phyloP scores from a whole-genome alignment of 1,140 invertebrate species.

The Apis dorsata region DNA sequence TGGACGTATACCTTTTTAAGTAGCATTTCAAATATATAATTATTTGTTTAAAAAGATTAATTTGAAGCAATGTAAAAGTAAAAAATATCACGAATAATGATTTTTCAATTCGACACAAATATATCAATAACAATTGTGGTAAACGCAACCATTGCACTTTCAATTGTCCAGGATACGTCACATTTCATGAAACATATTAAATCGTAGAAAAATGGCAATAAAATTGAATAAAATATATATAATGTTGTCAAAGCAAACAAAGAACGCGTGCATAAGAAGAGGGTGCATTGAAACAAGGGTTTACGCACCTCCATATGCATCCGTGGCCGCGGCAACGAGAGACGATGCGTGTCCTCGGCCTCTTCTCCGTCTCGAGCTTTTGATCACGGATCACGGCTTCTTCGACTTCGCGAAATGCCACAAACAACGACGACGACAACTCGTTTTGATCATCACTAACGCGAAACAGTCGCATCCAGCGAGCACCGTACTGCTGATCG shows the following conservation, averaged over 20 bases:
- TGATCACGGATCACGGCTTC: conserved; percentile 72
- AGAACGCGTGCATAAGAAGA: conserved; percentile 18
- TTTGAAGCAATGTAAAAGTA: neutral
- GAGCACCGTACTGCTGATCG: conserved; percentile 75
- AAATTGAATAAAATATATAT: too few species aligned
- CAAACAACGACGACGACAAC: conserved; percentile 68
- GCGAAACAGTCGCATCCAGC: conserved; percentile 69
- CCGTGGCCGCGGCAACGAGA: conserved; percentile 72
- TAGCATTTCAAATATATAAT: neutral
- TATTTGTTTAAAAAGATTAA: neutral
- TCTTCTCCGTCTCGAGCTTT: conserved; percentile 60
- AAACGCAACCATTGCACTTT: conserved; percentile 18
- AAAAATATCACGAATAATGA: neutral
- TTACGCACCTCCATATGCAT: conserved; percentile 78
- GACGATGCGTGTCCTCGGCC: conserved; percentile 67
- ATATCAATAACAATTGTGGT: conserved; percentile 20
- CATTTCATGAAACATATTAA: neutral
- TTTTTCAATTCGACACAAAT: neutral
- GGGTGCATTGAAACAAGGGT: conserved; percentile 35
- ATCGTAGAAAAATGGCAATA: neutral
- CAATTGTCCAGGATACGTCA: neutral
- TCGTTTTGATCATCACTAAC: conserved; percentile 77
- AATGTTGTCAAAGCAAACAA: conserved; percentile 34
- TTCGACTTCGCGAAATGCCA: conserved; percentile 72
- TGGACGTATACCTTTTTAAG: conserved; percentile 22